Percentiles rank a stretch among this genome's conserved stretches.
phyloP scores from a whole-genome alignment of 2,797 vertebrate genomes.

The Anabacerthia variegaticeps region DNA sequence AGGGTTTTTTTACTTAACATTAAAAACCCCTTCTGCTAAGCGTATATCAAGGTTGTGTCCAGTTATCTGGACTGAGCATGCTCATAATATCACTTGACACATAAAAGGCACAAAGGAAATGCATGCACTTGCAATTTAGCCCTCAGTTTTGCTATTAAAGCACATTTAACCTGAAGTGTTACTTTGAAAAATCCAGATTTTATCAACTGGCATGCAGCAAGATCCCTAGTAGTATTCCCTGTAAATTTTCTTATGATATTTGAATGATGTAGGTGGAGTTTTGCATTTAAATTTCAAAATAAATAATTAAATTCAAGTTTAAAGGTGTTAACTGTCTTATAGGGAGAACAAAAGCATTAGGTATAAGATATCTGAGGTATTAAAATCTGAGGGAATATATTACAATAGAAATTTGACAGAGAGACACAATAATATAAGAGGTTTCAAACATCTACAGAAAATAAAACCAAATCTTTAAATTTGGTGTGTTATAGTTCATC shows the following conservation, averaged over 20 bases:
- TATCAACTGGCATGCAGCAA: neutral
- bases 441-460: neutral
- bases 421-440: neutral
- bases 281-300: neutral
- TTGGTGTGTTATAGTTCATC: neutral
- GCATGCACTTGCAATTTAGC: neutral
- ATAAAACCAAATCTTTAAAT: neutral
- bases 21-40: neutral
- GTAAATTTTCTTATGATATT: neutral
- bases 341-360: neutral
- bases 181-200: neutral
- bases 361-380: neutral
- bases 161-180: neutral
- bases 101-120: neutral
- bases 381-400: neutral
- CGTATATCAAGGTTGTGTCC: neutral
- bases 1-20: neutral
- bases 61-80: neutral
- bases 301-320: neutral
- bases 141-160: neutral
- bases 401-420: neutral
- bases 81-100: neutral
- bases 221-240: neutral
- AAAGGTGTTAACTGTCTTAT: neutral
- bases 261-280: neutral